Evolutionary conservation across 2,797 vertebrate species (phyloP), one percentile per base, ranked within the genome.

Genomic region (Argya squamiceps): DNA sequence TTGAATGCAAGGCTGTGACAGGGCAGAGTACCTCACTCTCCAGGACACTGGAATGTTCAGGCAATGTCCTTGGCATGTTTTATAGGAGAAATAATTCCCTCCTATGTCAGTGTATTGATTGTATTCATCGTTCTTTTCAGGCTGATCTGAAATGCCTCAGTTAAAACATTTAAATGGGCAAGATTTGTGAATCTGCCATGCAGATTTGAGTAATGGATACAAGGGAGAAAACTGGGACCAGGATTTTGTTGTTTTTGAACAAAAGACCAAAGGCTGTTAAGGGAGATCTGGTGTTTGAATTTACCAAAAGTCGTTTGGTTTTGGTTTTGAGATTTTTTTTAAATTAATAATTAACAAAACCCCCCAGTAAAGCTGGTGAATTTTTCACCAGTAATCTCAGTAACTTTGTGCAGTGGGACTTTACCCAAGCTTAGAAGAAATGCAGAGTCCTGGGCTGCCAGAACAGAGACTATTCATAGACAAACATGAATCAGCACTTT

Each of bases 331-430:
- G 12, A 6, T 2, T 32, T 2, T 32, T 44, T 50, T n/a, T 30
- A 0, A 92, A 27, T 63, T 37, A 55, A 59, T 50, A 78, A 55
- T 65, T 52, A 69, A 32, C 15, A 23, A 41, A 78, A 84, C 86
- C 3, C 16, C 49, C 46, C 69, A 18, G 32, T 41, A 6, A 75
- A 44, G 24, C 0, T 32, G 56, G 56, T 91, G 84, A 73, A 32
- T 80, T 95, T 93, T 84, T 50, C 68, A 59, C 32, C 50, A 88
- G 32, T 67, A 49, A 83, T 77, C 52, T 85, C 7, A 2, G 81
- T 55, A 70, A 53, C 27, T 1, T 17, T 15, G 8, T 59, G 73
- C 53, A 49, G 49, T 60, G 80, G 83, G 88, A 60, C 69, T 90
- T 93, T 6, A 65, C 82, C 62, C 21, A 6, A 53, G 52, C 55